phyloP scores from a whole-genome alignment of 1,140 invertebrate species.

The Amphibalanus amphitrite region DNA sequence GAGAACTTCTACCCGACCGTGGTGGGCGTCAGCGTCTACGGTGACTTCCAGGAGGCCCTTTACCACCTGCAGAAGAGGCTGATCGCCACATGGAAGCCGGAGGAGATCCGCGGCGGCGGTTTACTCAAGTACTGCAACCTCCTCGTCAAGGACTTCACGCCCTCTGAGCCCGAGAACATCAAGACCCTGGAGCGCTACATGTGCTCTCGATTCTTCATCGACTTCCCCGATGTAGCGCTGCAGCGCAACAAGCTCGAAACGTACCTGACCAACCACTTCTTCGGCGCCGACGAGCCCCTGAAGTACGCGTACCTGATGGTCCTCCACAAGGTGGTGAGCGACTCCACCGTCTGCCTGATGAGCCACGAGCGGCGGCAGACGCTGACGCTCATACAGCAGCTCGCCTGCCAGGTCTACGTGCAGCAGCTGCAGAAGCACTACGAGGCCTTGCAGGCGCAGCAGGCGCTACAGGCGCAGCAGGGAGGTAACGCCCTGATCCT shows the following conservation, averaged over 20 bases:
- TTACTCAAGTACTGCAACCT: conserved; percentile 95
- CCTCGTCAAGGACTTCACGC: conserved; percentile 72
- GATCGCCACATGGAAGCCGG: conserved; percentile 82
- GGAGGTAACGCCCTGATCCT: neutral
- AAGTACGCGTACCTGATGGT: conserved; percentile 89
- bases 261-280: conserved; percentile 81
- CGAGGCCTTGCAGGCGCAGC: neutral
- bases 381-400: conserved; percentile 66
- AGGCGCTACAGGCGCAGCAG: neutral
- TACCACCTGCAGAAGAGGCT: conserved; percentile 82
- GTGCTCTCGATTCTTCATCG: conserved; percentile 99
- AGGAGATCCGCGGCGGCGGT: conserved; percentile 95
- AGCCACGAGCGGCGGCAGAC: conserved; percentile 91
- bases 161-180: conserved; percentile 68
- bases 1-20: conserved; percentile 94
- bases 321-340: conserved; percentile 82
- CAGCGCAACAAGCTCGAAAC: conserved; percentile 70
- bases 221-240: conserved; percentile 74
- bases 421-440: neutral
- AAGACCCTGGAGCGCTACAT: conserved; percentile 91
- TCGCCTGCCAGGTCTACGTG: conserved; percentile 38
- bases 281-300: conserved; percentile 63
- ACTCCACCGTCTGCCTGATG: conserved; percentile 95
- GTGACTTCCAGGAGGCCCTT: conserved; percentile 86
- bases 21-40: conserved; percentile 91